Percentiles rank a stretch among this genome's conserved stretches.
Conservation (phyloP, 2,888 invertebrate species). For the Synergus itoensis region DNA sequence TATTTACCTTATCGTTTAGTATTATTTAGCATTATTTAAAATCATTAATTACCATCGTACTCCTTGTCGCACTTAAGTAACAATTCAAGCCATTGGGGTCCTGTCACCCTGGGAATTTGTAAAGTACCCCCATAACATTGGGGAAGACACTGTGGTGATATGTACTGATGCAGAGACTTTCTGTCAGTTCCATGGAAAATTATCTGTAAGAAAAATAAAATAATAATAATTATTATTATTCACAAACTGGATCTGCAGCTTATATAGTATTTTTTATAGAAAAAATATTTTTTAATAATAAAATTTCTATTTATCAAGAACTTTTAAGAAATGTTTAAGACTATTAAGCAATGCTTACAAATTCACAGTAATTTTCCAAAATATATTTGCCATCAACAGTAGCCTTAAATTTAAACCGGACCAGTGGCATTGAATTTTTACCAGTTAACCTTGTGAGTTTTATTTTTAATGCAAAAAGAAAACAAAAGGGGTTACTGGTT, state of each 20-base stretch:
- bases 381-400: neutral
- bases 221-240: neutral
- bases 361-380: neutral
- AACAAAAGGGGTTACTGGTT: neutral
- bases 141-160: constrained; percentile 86
- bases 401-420: neutral
- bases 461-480: neutral
- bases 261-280: neutral
- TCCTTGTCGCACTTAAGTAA: constrained; percentile 86
- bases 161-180: constrained; percentile 85
- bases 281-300: neutral
- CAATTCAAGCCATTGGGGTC: constrained; percentile 86
- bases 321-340: neutral
- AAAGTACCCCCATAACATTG: constrained; percentile 87
- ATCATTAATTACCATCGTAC: constrained; percentile 82
- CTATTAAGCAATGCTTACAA: neutral
- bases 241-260: neutral
- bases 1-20: neutral
- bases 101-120: constrained; percentile 84
- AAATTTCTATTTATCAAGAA: neutral
- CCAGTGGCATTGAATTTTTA: neutral
- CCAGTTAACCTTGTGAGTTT: neutral
- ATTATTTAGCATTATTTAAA: neutral
- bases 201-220: constrained; percentile 77
- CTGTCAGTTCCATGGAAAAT: constrained; percentile 89